Base-by-base conservation (phyloP, 2,888 invertebrate genomes). In the Malthinus seriepunctatus region DNA sequence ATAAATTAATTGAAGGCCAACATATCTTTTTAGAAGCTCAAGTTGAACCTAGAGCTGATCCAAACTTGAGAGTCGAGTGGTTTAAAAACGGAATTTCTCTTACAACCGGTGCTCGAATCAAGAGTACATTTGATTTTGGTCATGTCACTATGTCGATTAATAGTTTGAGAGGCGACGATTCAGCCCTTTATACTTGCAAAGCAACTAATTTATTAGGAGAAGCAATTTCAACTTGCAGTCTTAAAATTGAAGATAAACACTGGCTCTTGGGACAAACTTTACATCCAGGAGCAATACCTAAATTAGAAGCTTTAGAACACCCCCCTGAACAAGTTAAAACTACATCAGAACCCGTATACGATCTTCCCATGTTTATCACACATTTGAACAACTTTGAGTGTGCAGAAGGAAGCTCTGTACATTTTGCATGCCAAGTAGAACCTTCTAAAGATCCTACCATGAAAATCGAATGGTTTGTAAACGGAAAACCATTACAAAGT, bases 41-140 rank as follows among this genome's bases (percentile, higher is more conserved):
- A 78, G 93, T 95, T 8, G 94, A 95, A 73, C 95, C 95, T 8
- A 84, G 93, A 67, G 89, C 91, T 5, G 95, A 95, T 82, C 92
- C 94, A 0, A 90, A 94, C 73, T 81, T 95, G 35, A 85, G 89
- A 59, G 88, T 93, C 54, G 95, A 95, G 77, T 95, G 95, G 95
- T 95, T 91, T 78, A 94, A 94, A 75, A 95, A 95, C 74, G 93
- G 94, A n/a, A 80, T 91, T 44, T 84, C 91, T 0, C 81, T 95
- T 11, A 91, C 91, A 58, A 93, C 92, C 59, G 94, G 93, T 66
- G 90, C 96, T 33, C 86, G 97, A 67, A 85, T 97, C 63, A 90
- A 93, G 73, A 95, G 95, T 68, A 93, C 95, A 23, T 95, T 97
- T 73, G 98, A 99, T 77, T 98, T 99, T 79, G 98, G 98, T 46